These are phyloP conservation scores for Porites lutea DNA, from an alignment of 64 coral and sea anemone genomes.

Conservation along the genomic window DNA sequence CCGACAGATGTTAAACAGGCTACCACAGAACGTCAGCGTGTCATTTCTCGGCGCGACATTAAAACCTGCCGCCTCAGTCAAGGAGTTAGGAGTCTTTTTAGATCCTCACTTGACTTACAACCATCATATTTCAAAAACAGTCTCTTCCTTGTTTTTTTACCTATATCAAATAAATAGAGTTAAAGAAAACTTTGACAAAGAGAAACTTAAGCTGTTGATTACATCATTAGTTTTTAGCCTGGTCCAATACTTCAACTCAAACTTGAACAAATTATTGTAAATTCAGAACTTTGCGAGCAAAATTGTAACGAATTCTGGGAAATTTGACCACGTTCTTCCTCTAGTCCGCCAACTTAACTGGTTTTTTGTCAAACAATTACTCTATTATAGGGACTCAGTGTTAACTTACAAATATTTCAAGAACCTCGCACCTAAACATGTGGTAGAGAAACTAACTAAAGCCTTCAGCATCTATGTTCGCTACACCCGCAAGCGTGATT, in stretches of 20 bases:
- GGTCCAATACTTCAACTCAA: constrained; percentile 1
- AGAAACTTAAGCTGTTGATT: not conserved
- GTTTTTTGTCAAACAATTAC: constrained; percentile 64
- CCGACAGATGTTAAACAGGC: constrained; percentile 40
- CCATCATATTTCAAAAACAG: too few species aligned
- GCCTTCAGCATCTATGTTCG: constrained; percentile 33
- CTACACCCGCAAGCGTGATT: constrained; percentile 43
- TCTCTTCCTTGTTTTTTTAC: not conserved
- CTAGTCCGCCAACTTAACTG: constrained; percentile 49
- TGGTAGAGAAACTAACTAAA: constrained; percentile 40
- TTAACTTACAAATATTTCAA: too few species aligned
- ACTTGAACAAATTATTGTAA: not conserved
- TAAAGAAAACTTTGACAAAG: too few species aligned
- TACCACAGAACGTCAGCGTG: not conserved
- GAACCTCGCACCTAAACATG: constrained; percentile 36
- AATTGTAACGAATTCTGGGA: too few species aligned
- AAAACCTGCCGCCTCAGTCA: not conserved
- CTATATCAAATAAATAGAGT: constrained; percentile 11
- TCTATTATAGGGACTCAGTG: too few species aligned
- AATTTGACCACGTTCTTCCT: constrained; percentile 58
- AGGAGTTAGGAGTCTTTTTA: not conserved
- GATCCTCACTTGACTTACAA: not conserved
- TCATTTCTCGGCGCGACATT: not conserved
- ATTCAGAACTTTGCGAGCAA: constrained; percentile 58
- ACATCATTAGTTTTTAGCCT: not conserved